Evolutionary conservation across 2,797 vertebrate species (phyloP).

Genomic region (Onychomys arenicola): DNA sequence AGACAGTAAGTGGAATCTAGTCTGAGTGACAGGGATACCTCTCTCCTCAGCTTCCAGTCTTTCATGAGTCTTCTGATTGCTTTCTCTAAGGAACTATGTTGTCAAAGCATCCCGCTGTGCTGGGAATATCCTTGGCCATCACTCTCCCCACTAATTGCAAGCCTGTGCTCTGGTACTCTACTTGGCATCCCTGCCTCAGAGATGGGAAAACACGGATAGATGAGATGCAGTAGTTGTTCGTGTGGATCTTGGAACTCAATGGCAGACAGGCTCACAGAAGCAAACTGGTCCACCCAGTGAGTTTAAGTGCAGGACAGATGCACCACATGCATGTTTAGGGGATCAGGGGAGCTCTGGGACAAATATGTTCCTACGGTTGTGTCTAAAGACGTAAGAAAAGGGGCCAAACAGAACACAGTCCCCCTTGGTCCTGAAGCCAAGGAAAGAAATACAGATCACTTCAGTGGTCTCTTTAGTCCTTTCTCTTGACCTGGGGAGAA

Average conservation of each 20-base stretch:
- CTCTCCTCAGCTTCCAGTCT: not conserved
- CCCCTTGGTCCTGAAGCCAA: not conserved
- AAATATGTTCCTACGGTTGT: not conserved
- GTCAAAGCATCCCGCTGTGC: not conserved
- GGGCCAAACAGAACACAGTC: not conserved
- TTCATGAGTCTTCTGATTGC: not conserved
- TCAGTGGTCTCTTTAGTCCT: not conserved
- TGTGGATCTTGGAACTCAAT: not conserved
- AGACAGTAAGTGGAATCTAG: not conserved
- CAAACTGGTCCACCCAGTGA: not conserved
- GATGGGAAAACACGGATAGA: too few species aligned
- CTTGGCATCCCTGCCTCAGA: not conserved
- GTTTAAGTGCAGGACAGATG: not conserved
- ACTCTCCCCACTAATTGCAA: not conserved
- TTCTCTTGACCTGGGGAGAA: not conserved
- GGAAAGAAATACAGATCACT: not conserved
- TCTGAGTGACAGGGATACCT: not conserved
- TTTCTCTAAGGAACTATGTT: not conserved
- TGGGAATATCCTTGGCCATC: not conserved
- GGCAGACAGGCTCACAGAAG: not conserved
- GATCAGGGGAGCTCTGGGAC: not conserved
- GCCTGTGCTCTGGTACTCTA: not conserved
- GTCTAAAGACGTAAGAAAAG: slow-evolving; percentile 13
- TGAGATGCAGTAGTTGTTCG: not conserved
- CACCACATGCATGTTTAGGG: not conserved